phyloP scores from a whole-genome alignment of 2,888 invertebrate genomes.

The Biston stratarius region DNA sequence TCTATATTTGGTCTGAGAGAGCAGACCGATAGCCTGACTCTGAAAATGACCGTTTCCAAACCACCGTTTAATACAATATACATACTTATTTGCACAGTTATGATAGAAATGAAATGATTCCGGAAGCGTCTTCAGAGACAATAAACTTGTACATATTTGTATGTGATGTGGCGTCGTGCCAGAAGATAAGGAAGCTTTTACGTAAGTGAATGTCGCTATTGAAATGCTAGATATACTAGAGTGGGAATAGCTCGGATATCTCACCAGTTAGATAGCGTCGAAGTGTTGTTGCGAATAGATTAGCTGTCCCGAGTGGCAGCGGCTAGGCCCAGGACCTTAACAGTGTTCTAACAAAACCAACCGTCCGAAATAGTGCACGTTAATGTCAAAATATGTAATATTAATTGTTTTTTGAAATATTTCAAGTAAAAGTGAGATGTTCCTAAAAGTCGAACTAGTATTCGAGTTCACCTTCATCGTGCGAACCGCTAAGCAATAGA shows the following conservation, averaged over 20 bases:
- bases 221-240: constrained; percentile 39
- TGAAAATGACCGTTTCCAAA: constrained; percentile 53
- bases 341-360: constrained; percentile 16
- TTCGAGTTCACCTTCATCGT: too few relatives aligned
- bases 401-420: neutral
- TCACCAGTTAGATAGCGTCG: constrained; percentile 51
- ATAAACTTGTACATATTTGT: constrained; percentile 40
- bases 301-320: constrained; percentile 57
- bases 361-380: constrained; percentile 1
- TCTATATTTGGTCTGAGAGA: constrained; percentile 58
- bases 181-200: constrained; percentile 46
- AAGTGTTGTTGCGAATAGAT: constrained; percentile 57
- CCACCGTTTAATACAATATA: too few relatives aligned
- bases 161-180: constrained; percentile 45
- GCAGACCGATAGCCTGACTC: constrained; percentile 53
- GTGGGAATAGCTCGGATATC: constrained; percentile 38
- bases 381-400: constrained; percentile 1
- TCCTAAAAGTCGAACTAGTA: too few relatives aligned
- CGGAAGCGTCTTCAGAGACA: constrained; percentile 41
- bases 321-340: constrained; percentile 52
- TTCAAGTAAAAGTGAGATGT: too few relatives aligned
- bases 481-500: too few relatives aligned
- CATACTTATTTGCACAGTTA: constrained; percentile 28
- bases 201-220: constrained; percentile 40
- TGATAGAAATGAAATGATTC: constrained; percentile 31